Evolutionary conservation across 2,797 vertebrate genomes (phyloP), one percentile per base, ranked within the genome.

Genomic region (Sebastes flavidus): DNA sequence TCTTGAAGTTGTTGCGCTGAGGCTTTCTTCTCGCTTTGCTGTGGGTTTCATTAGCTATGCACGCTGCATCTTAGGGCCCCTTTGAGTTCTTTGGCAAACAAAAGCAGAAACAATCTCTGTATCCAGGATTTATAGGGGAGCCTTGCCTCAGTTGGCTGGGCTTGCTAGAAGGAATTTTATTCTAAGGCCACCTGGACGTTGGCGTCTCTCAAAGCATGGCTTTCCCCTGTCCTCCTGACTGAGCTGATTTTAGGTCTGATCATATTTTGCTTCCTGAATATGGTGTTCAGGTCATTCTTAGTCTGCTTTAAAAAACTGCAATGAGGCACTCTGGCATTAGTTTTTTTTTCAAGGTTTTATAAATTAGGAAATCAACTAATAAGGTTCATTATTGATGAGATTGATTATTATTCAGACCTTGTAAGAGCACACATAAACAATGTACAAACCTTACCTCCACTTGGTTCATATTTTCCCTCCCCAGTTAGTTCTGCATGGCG

Each of bases 41-140:
- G 70, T 75, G 75, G 65, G 76, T 90, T 91, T 91, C 89, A 93
- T 93, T 94, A 92, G 65, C 84, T 81, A 94, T 94, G 92, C 90
- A 1, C 42, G 9, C 81, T 82, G 88, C 81, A 66, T 91, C 85
- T 74, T 76, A 20, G 84, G 83, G 85, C 72, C 84, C 71, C 90
- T 86, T 84, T 76, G 67, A 87, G 86, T 81, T 88, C 76, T 75
- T 76, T 79, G 77, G 85, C 70, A 77, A 81, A 92, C 84, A 92
- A 92, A 90, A 82, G 88, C 62, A 73, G 87, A 82, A 87, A 82
- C 76, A 75, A 85, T 89, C 83, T 85, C 62, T 87, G 68, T 68
- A 68, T 79, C 82, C 81, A 85, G 87, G 82, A 91, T 93, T 92
- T 91, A 90, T 76, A 81, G 78, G 63, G 63, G 81, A 76, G 81